Conservation (phyloP, 2,888 invertebrate species). For the Cephus sareptanus region DNA sequence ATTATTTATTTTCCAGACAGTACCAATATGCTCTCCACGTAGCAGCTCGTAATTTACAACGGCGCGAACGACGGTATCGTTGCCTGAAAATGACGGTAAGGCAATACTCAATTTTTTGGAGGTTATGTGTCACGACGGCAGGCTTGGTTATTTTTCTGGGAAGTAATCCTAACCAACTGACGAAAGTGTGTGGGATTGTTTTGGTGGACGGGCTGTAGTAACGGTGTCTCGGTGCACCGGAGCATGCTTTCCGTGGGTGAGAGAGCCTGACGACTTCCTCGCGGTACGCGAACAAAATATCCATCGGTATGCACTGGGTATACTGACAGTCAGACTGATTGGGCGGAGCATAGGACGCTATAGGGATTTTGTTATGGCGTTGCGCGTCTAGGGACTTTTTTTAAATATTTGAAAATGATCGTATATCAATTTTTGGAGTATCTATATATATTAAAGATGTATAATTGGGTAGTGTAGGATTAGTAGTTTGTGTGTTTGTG, state of each 20-base stretch:
- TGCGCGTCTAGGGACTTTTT: not conserved
- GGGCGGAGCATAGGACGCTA: not conserved
- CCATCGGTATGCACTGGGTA: not conserved
- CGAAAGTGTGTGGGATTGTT: conserved; percentile 3
- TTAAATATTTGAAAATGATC: not conserved
- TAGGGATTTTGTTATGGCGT: not conserved
- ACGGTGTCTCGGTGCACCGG: conserved; percentile 49
- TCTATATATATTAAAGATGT: not conserved
- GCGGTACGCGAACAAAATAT: not conserved
- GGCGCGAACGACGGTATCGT: not conserved
- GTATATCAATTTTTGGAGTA: not conserved
- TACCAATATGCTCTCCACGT: not conserved
- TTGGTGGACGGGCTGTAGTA: conserved; percentile 36
- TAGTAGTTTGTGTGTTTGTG: not conserved
- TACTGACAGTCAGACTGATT: not conserved
- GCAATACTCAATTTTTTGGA: not conserved
- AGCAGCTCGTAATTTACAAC: not conserved
- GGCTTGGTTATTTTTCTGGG: not conserved
- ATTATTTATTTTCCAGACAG: not conserved
- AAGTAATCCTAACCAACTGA: not conserved
- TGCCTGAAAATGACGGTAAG: not conserved
- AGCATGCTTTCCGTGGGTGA: conserved; percentile 40
- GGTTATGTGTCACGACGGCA: not conserved
- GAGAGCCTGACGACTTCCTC: conserved; percentile 5
- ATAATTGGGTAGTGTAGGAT: not conserved